Conservation (phyloP, 2,113 vertebrate species). For the Pleuronectes platessa region DNA sequence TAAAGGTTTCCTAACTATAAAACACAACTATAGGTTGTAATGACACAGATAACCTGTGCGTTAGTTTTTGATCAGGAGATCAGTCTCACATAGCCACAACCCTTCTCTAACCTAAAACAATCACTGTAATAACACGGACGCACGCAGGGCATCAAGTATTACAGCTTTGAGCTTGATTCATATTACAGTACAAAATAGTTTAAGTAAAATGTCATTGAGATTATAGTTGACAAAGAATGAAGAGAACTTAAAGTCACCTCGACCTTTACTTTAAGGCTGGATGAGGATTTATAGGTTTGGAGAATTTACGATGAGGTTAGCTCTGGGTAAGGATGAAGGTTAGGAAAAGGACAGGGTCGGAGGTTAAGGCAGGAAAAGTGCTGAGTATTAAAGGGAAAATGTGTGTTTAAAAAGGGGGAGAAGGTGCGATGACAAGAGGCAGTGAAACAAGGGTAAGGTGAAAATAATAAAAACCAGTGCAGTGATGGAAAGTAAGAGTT, state of each 20-base stretch:
- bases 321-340: conserved; percentile 47
- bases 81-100: no score
- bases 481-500: background rate
- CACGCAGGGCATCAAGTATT: background rate
- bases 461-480: background rate
- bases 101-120: background rate
- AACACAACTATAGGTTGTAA: background rate
- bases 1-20: background rate
- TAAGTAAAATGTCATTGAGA: background rate
- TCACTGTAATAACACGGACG: background rate
- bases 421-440: background rate
- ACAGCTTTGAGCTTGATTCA: no score
- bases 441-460: background rate
- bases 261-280: conserved; percentile 34
- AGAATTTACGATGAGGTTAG: conserved; percentile 33
- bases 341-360: conserved; percentile 53
- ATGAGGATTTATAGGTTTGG: conserved; percentile 48
- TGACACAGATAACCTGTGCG: background rate
- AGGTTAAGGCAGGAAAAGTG: conserved; percentile 64
- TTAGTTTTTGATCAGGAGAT: background rate
- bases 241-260: conserved; percentile 63
- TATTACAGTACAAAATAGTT: background rate
- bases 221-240: background rate
- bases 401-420: conserved; percentile 2
- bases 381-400: conserved; percentile 54